Evolutionary conservation across 2,888 invertebrate genomes (phyloP).

Genomic region (Parasteatoda lunata): DNA sequence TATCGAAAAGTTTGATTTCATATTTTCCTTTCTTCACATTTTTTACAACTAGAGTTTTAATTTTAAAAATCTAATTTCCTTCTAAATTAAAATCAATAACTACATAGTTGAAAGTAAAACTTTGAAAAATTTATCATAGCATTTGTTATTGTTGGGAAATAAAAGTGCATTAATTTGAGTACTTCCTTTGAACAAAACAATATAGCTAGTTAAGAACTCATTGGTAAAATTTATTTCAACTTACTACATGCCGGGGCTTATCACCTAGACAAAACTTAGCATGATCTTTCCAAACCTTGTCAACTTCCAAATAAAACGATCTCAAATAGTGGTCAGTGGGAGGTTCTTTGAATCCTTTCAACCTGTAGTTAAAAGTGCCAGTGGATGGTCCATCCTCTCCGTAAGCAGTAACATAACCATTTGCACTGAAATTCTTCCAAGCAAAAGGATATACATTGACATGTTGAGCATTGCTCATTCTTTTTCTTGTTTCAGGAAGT

Average conservation of each 20-base stretch:
- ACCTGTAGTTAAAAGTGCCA: conserved; percentile 91
- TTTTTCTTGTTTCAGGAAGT: conserved; percentile 86
- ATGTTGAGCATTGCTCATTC: conserved; percentile 78
- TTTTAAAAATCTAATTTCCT: too few species aligned
- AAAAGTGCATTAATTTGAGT: too few species aligned
- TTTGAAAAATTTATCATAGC: not conserved
- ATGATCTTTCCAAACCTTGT: conserved; percentile 78
- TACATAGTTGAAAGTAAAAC: not conserved
- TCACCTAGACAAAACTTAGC: conserved; percentile 82
- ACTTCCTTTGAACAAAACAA: too few species aligned
- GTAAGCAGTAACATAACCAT: conserved; percentile 80
- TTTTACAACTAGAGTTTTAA: too few species aligned
- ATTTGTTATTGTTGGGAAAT: not conserved
- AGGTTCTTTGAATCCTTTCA: conserved; percentile 86
- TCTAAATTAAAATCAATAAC: too few species aligned
- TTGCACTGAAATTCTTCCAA: conserved; percentile 82
- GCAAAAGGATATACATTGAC: conserved; percentile 89
- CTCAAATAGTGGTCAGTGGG: conserved; percentile 94
- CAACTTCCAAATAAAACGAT: conserved; percentile 84
- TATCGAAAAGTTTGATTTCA: too few species aligned
- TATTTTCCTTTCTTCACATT: too few species aligned
- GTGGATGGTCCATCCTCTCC: conserved; percentile 89
- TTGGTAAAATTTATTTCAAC: conserved; percentile 69
- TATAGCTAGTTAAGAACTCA: too few species aligned
- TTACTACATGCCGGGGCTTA: conserved; percentile 83